Conservation (phyloP, 2,888 invertebrate genomes). For the Ectemnius cavifrons region DNA sequence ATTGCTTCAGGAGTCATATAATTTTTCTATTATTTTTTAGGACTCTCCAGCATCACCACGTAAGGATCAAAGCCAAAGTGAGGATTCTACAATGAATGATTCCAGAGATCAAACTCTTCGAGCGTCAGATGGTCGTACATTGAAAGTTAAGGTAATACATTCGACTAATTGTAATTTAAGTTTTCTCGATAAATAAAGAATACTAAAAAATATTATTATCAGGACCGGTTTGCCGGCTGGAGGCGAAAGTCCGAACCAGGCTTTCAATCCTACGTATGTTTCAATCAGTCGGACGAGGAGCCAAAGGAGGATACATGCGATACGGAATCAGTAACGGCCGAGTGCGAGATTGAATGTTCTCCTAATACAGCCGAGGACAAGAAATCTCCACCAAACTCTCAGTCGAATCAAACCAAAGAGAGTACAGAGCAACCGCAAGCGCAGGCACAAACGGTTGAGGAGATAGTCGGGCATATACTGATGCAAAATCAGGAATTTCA, state of each 20-base stretch:
- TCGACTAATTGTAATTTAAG: neutral
- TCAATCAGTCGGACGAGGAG: constrained; percentile 73
- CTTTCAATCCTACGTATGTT: constrained; percentile 75
- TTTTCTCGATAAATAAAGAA: neutral
- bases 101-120: constrained; percentile 69
- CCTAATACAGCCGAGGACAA: constrained; percentile 79
- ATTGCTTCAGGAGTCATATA: neutral
- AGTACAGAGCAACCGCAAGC: constrained; percentile 57
- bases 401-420: constrained; percentile 62
- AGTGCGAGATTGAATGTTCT: constrained; percentile 48
- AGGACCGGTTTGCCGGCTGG: constrained; percentile 83
- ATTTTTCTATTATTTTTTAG: constrained; percentile 47
- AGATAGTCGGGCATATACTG: constrained; percentile 89
- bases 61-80: constrained; percentile 66
- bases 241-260: constrained; percentile 87
- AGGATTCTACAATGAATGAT: constrained; percentile 60
- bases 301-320: constrained; percentile 58
- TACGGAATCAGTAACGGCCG: constrained; percentile 29
- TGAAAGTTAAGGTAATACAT: constrained; percentile 71
- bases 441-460: constrained; percentile 82
- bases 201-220: neutral
- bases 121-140: constrained; percentile 68
- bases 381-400: constrained; percentile 61
- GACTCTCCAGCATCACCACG: constrained; percentile 69
- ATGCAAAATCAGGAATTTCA: constrained; percentile 92